Evolutionary conservation across 2,113 vertebrate species (phyloP).

Genomic region (Scolopax mira): DNA sequence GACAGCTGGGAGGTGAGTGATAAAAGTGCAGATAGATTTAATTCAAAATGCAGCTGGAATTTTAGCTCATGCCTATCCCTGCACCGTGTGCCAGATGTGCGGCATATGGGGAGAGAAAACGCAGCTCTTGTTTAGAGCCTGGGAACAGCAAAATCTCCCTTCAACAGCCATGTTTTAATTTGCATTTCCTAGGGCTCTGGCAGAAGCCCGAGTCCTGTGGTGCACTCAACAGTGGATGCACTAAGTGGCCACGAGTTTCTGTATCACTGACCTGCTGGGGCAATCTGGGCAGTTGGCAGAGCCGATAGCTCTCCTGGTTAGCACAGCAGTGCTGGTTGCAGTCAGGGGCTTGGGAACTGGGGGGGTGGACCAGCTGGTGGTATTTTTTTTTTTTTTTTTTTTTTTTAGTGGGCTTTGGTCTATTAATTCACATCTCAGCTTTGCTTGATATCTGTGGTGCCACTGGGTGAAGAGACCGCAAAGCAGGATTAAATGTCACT

Average conservation of each 20-base stretch:
- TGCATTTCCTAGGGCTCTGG: background rate
- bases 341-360: background rate
- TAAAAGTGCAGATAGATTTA: background rate
- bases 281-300: background rate
- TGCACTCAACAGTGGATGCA: background rate
- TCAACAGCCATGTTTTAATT: background rate
- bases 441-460: background rate
- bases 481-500: background rate
- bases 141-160: background rate
- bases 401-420: background rate
- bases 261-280: background rate
- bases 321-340: background rate
- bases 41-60: background rate
- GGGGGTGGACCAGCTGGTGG: background rate
- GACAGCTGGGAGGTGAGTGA: background rate
- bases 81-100: accelerated
- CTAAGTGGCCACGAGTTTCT: background rate
- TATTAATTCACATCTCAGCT: background rate
- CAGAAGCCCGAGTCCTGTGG: background rate
- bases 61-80: background rate
- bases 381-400: background rate
- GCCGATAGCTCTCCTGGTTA: background rate
- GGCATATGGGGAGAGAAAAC: accelerated
- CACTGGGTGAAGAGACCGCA: accelerated
- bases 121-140: accelerated